Base-by-base conservation (phyloP, 1,140 invertebrate species). In the Nymphalis io region DNA sequence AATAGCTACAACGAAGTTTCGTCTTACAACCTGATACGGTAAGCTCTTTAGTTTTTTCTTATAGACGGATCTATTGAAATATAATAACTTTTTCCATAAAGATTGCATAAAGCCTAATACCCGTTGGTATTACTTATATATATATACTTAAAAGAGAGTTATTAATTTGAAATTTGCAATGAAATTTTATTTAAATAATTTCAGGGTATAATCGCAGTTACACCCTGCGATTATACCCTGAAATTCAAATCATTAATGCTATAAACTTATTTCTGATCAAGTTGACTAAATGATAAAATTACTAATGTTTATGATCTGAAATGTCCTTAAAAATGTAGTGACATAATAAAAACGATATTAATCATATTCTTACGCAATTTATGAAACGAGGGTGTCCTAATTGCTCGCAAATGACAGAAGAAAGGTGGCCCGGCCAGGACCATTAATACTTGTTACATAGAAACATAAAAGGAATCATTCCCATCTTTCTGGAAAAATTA, bases 381-480 rank as follows among this genome's bases (percentile, higher is more conserved):
- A 85, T 68, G 72, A 82, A 78, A 81, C 66, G 83, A 78, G 79
- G 74, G 81, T 78, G 68, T 72, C 74, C 72, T 87, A 88, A 88
- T 88, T 85, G 81, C 76, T 81, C 73, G 75, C 78, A 85, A 87
- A 89, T 85, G 85, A 87, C 79, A 83, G 75, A 80, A 82, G 76
- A 73, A 78, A 77, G 80, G 82, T 77, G 80, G 75, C 71, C 71
- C 75, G 63, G 70, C 63, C 23, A 63, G 64, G 69, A 73, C 80
- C 84, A 89, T 89, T 89, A 82, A 85, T 89, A 85, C 81, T 88
- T 77, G 80, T 88, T 87, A 89, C 75, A 64, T 70, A 66, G 76
- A 72, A 81, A 83, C 87, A 83, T 87, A 87, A 87, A 85, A 79
- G 80, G 80, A 85, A 84, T 85, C 84, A 80, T 74, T 81, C 65